phyloP scores from a whole-genome alignment of 2,113 vertebrate genomes.

The Onychorhynchus coronatus region DNA sequence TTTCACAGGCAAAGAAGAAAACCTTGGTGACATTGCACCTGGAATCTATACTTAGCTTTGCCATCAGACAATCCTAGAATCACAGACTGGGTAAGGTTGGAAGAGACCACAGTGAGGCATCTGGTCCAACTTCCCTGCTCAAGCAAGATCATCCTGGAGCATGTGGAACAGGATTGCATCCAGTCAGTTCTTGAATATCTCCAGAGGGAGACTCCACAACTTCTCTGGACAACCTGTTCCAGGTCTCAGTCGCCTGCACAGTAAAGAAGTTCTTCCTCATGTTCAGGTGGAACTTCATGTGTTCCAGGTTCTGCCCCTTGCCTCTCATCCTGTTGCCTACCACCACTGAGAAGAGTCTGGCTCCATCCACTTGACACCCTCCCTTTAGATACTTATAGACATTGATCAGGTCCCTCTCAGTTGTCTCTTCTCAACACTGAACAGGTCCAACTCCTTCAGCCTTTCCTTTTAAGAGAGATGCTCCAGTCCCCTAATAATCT shows the following conservation, averaged over 20 bases:
- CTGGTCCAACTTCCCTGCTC: background rate
- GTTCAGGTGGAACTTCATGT: background rate
- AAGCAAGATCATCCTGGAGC: background rate
- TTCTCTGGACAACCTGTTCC: background rate
- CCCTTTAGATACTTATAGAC: background rate
- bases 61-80: background rate
- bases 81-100: background rate
- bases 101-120: background rate
- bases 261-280: background rate
- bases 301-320: background rate
- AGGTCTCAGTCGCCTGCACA: fast-evolving
- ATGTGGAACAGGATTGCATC: fast-evolving
- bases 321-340: background rate
- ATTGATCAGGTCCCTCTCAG: fast-evolving
- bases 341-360: background rate
- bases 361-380: background rate
- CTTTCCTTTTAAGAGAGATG: background rate
- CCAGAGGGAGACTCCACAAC: background rate
- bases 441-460: background rate
- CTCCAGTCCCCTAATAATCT: background rate
- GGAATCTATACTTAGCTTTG: background rate
- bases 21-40: background rate
- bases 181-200: background rate
- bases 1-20: background rate
- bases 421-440: fast-evolving